Conservation (phyloP, 2,888 invertebrate species). For the Zygogramma bicolorata region DNA sequence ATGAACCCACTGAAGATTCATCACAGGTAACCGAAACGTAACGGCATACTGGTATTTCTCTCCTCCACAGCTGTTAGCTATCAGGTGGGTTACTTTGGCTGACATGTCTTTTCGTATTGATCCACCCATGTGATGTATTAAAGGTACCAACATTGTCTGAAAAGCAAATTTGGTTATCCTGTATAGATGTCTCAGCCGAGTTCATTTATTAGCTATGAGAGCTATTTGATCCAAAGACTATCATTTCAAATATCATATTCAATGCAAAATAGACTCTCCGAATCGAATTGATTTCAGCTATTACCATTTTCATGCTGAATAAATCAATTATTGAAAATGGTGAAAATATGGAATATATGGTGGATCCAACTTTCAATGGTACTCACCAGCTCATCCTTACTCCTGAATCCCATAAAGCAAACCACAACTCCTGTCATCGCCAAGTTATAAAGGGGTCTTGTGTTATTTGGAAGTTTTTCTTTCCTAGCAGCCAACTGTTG, state of each 20-base stretch:
- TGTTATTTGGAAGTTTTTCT: constrained; percentile 79
- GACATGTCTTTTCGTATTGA: constrained; percentile 93
- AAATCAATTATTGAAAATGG: too few species aligned
- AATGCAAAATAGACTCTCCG: too few species aligned
- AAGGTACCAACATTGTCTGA: constrained; percentile 86
- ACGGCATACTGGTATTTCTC: constrained; percentile 96
- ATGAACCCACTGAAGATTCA: constrained; percentile 90
- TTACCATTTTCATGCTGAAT: too few species aligned
- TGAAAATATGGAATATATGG: too few species aligned
- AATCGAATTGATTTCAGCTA: too few species aligned
- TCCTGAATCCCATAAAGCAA: constrained; percentile 93
- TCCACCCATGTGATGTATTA: constrained; percentile 97
- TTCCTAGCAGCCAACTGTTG: constrained; percentile 79
- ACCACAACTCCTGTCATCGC: constrained; percentile 90
- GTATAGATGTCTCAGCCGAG: not conserved
- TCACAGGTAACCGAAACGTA: constrained; percentile 89
- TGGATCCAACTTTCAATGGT: too few species aligned
- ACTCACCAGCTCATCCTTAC: constrained; percentile 89
- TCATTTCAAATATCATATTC: too few species aligned
- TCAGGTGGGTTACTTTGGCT: constrained; percentile 91
- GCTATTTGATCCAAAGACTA: too few species aligned
- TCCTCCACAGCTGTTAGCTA: constrained; percentile 89
- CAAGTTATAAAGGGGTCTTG: constrained; percentile 87
- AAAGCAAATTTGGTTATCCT: constrained; percentile 52
- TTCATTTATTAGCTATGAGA: too few species aligned